Conservation (phyloP, 2,797 vertebrate species). For the Micromesistius poutassou region DNA sequence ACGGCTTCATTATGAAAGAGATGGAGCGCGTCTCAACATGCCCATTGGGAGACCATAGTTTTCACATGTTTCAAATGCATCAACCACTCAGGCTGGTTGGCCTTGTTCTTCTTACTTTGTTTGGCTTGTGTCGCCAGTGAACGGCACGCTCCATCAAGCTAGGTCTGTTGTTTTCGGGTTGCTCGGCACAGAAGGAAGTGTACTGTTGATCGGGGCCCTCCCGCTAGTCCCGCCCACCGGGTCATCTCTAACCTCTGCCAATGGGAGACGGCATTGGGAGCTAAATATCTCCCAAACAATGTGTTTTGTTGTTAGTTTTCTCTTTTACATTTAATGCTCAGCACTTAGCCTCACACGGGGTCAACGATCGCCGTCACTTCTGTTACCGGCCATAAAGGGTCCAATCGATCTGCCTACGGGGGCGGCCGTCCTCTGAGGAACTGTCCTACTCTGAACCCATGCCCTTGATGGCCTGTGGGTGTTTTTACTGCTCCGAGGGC, state of each 20-base stretch:
- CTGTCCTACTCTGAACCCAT: not conserved
- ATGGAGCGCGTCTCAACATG: not conserved
- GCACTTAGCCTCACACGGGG: not conserved
- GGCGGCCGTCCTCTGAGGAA: not conserved
- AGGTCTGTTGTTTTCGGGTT: not conserved
- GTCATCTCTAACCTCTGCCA: constrained; percentile 33
- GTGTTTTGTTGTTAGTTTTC: constrained; percentile 23
- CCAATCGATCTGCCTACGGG: not conserved
- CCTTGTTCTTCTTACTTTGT: constrained; percentile 13
- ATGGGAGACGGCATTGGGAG: constrained; percentile 43
- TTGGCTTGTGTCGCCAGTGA: not conserved
- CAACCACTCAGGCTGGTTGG: constrained; percentile 38
- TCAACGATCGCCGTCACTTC: not conserved
- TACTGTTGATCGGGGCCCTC: not conserved
- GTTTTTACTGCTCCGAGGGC: not conserved
- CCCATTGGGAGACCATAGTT: not conserved
- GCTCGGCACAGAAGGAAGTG: not conserved
- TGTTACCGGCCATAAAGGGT: not conserved
- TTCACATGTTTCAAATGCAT: constrained; percentile 13
- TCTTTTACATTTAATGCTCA: constrained; percentile 13
- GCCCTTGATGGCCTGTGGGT: not conserved
- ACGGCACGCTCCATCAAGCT: constrained; percentile 41
- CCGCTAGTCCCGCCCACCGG: not conserved
- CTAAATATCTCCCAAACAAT: constrained; percentile 29
- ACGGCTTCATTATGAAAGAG: constrained; percentile 7